Evolutionary conservation across 2,113 vertebrate species (phyloP), one percentile per base, ranked within the genome.

Genomic region (Gymnogyps californianus): DNA sequence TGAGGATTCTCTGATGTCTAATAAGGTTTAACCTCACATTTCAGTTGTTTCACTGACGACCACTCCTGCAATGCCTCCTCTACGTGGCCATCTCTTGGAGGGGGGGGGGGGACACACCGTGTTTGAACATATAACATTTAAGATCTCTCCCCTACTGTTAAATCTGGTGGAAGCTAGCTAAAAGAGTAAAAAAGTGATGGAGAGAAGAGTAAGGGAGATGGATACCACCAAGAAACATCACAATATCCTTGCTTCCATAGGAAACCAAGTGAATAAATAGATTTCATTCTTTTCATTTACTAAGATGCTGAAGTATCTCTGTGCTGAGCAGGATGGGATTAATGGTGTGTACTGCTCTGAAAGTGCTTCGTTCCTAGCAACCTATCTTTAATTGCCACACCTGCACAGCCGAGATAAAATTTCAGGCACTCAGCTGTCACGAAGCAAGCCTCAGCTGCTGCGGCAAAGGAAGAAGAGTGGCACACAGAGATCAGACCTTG

Each of bases 81-180:
- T 69, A 21, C 8, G 1, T 5, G 32, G 8, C 6, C 84, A 29
- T 7, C 11, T 70, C 51, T 70, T 64, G 28, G 18, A 24, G 13
- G 17, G 9, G 26, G 6, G 5, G 6, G 7, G 19, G 67, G n/a
- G n/a, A n/a, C n/a, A n/a, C n/a, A n/a, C 1, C 5, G 29, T 59
- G 3, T 46, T 32, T 67, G 42, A 81, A 58, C 3, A 20, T 2
- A 38, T 0, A 29, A 57, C 3, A 10, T 59, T 55, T 71, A 38
- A 24, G 64, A 58, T 42, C 22, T 87, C 46, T 51, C 29, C 32
- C 13, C 6, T 62, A 31, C 21, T 34, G 42, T 26, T 72, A 79
- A 71, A 79, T 46, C 21, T 59, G 32, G 13, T 46, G 42, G 11
- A 62, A 95, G 61, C 13, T 11, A 31, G 4, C 24, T 81, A 42